Base-by-base conservation (phyloP, 2,888 invertebrate species). In the Pyralis farinalis region DNA sequence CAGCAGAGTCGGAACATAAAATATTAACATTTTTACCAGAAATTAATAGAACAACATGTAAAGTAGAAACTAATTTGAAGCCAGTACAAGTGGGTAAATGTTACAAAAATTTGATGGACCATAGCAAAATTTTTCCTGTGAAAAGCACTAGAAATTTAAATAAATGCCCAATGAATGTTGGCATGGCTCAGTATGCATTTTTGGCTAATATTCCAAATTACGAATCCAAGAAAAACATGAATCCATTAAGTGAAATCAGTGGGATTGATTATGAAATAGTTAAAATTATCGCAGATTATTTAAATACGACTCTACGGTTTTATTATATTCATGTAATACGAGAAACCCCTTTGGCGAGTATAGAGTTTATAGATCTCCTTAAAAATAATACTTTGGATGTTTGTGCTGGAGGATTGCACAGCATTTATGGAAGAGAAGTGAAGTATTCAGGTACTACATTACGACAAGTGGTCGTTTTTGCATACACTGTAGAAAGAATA, bases 401-500 rank as follows among this genome's bases (percentile, higher is more conserved):
- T 0, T 72, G 72, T 35, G 80, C 76, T 6, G 85, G 87, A 0
- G 86, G 85, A 0, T 48, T 78, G 0, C 82, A 78, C 25, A 65
- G 75, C 42, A 47, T 74, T 1, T 83, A 70, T 28, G 80, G 76
- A 5, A 64, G 78, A n/a, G 1, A 43, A 0, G 72, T 86, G 0
- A 66, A 61, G 1, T 87, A 85, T 45, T 82, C 84, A 1, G 85
- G 85, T 0, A 42, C 70, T 1, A 85, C 86, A 40, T 55, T 57
- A 0, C 57, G 63, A 10, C 81, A 84, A 54, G 51, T 55, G 0
- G 43, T 78, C 1, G 46, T 67, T 31, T 86, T 83, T 82, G 53
- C 72, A 0, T 86, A 84, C 34, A 47, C 63, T 4, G 73, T 63
- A 0, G 63, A 77, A 42, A 60, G 84, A 51, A 45, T 45, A 0